Conservation (phyloP, 2,113 vertebrate species). For the Lamprologus lemairii region DNA sequence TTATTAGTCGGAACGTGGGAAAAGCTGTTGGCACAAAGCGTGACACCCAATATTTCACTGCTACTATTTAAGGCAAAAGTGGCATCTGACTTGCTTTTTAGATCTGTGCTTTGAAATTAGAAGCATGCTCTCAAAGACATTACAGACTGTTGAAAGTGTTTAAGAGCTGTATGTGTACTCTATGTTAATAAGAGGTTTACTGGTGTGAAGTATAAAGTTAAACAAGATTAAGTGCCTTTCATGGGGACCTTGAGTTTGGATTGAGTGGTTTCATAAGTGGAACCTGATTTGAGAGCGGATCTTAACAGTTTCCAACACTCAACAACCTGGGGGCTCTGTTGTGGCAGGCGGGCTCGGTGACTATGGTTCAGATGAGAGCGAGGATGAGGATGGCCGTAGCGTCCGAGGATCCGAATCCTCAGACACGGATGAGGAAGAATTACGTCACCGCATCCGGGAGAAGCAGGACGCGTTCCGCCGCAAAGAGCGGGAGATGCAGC, state of each 20-base stretch:
- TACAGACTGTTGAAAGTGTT: background rate
- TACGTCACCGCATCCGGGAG: conserved; percentile 92
- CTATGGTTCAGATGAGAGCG: conserved; percentile 97
- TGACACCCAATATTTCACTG: background rate
- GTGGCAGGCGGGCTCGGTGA: conserved; percentile 97
- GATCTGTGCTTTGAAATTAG: conserved; percentile 1
- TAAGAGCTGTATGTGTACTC: background rate
- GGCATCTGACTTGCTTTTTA: background rate
- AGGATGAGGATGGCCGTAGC: conserved; percentile 85
- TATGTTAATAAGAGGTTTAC: background rate
- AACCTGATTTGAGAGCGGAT: conserved; percentile 23
- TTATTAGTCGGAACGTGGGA: background rate
- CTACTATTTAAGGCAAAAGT: background rate
- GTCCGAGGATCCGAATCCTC: conserved; percentile 91
- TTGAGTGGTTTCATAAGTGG: background rate
- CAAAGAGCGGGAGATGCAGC: conserved; percentile 90
- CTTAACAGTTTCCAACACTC: conserved; percentile 22
- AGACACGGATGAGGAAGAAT: conserved; percentile 96
- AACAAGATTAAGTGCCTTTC: conserved; percentile 2
- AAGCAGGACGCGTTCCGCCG: conserved; percentile 97
- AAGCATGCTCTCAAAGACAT: conserved; percentile 53
- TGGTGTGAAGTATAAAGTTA: background rate
- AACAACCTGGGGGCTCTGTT: conserved; percentile 79
- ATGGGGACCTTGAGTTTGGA: background rate
- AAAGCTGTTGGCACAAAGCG: background rate